Base-by-base conservation (phyloP, 2,888 invertebrate genomes). In the Eupithecia subfuscata region DNA sequence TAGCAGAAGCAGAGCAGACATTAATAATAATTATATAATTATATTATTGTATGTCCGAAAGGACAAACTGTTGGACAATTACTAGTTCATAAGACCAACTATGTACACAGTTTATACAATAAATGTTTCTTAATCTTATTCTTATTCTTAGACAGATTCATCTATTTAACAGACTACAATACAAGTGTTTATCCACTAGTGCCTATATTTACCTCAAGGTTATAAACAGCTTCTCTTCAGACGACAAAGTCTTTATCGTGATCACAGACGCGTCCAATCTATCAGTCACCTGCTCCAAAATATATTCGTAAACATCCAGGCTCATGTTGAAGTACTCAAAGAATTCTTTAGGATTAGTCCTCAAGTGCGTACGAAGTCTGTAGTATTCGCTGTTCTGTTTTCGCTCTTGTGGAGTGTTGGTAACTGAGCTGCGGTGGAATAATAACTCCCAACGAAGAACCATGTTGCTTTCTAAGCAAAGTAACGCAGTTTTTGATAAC, bases 181-280 rank as follows among this genome's bases (percentile, higher is more conserved):
- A n/a, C n/a, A n/a, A n/a, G n/a, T n/a, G n/a, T n/a, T n/a, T n/a
- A n/a, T n/a, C n/a, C n/a, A n/a, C n/a, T n/a, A n/a, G n/a, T n/a
- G n/a, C n/a, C n/a, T n/a, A n/a, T n/a, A n/a, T n/a, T n/a, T 63
- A 81, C 81, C 73, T 74, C 1, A 81, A 65, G 11, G 78, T 79
- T 14, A 81, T 75, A 64, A 76, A 80, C 37, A 81, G 71, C 48
- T 76, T 80, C 18, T 81, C 79, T 25, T 76, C 80, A 48, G 80
- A 68, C 6, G 79, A 52, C 16, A 78, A 64, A 16, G 67, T 73
- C 16, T 75, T 75, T 37, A 75, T 71, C 16, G 74, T 48, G 3
- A 71, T 52, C 37, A 69, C 67, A 70, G 52, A 40, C n/a, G 71
- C n/a, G 14, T 75, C 52, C 45, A 80, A 25, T 18, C 71, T 77